A percentile compares a stretch with the other conserved stretches of the same genome.
phyloP scores from a whole-genome alignment of 2,888 invertebrate genomes.

The Parnassius orleans region DNA sequence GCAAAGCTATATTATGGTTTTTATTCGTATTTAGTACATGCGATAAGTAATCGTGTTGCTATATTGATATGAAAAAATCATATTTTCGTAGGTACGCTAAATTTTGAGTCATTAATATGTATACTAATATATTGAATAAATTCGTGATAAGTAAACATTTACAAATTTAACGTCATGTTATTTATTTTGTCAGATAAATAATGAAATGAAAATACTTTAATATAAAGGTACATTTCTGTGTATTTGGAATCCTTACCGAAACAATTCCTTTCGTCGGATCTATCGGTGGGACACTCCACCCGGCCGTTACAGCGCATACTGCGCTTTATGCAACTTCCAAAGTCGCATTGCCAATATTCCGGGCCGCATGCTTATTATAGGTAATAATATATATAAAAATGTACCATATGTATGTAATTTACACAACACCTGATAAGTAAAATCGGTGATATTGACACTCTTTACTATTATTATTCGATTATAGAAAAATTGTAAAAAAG shows the following conservation, averaged over 20 bases:
- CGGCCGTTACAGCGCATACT: conserved; percentile 83
- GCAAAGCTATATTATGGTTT: conserved; percentile 42
- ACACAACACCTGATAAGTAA: too few relatives aligned
- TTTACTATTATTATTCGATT: too few relatives aligned
- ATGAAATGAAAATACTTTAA: neutral
- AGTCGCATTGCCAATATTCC: conserved; percentile 87
- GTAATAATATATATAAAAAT: neutral
- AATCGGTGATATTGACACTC: too few relatives aligned
- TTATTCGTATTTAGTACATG: neutral
- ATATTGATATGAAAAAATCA: neutral
- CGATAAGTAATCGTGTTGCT: neutral
- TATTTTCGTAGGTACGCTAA: neutral
- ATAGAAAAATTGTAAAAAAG: too few relatives aligned
- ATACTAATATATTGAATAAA: too few relatives aligned
- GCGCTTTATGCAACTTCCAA: conserved; percentile 83
- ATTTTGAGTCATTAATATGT: too few relatives aligned
- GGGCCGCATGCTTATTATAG: conserved; percentile 82
- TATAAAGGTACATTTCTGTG: neutral
- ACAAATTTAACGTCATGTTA: too few relatives aligned
- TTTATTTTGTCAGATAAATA: too few relatives aligned
- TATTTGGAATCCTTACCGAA: conserved; percentile 53
- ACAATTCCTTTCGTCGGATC: conserved; percentile 88
- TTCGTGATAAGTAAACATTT: too few relatives aligned
- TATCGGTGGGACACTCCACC: conserved; percentile 86
- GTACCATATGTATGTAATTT: too few relatives aligned